Evolutionary conservation across 1,140 invertebrate genomes (phyloP).

Genomic region (Sinonovacula constricta): DNA sequence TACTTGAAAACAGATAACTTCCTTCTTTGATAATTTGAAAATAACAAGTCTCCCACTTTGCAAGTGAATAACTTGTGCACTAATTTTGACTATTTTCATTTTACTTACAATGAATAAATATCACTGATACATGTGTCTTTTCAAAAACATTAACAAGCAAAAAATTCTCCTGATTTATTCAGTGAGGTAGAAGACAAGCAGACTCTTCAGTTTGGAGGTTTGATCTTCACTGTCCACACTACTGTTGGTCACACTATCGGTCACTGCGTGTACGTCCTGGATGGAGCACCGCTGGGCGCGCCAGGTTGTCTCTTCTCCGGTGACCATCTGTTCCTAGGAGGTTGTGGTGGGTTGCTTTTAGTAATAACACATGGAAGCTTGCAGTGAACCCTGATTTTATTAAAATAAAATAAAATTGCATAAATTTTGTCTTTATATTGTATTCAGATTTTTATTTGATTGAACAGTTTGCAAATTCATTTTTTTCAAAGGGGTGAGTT

Average conservation of each 20-base stretch:
- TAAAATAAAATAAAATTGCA: background rate
- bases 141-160: too few relatives aligned
- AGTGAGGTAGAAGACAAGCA: conserved; percentile 59
- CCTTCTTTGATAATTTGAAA: too few relatives aligned
- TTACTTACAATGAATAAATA: too few relatives aligned
- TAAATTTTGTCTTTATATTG: background rate
- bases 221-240: conserved; percentile 61
- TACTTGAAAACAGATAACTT: too few relatives aligned
- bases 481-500: background rate
- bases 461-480: background rate
- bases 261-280: conserved; percentile 64
- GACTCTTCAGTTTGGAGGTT: conserved; percentile 54
- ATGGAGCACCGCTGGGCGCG: conserved; percentile 54
- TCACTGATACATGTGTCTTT: too few relatives aligned
- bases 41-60: too few relatives aligned
- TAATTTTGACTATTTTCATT: too few relatives aligned
- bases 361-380: background rate
- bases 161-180: too few relatives aligned
- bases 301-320: conserved; percentile 66
- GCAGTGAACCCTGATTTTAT: background rate
- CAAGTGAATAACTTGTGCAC: too few relatives aligned
- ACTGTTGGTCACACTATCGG: conserved; percentile 71
- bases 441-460: background rate
- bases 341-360: conserved; percentile 58
- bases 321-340: conserved; percentile 66